Evolutionary conservation across 2,113 vertebrate species (phyloP), one percentile per base, ranked within the genome.

Genomic region (Saccopteryx leptura): DNA sequence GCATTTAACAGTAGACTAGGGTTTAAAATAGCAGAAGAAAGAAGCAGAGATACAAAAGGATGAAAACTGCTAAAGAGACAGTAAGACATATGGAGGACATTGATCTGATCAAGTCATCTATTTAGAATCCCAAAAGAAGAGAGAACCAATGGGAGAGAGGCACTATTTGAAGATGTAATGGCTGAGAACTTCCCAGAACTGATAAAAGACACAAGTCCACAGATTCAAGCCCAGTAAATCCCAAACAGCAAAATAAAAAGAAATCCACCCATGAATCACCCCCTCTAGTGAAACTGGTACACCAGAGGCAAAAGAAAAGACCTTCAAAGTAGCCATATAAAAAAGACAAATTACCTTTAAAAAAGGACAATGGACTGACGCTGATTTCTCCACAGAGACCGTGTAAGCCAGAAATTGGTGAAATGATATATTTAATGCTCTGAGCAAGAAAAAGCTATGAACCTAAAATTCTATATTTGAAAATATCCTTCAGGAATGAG

Each of bases 221-320:
- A 65, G 13, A 65, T 8, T 52, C 23, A 13, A 78, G 31, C 28
- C 89, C 56, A 17, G 56, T 84, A 78, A 65, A 71, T 91, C 48
- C 63, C 71, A 60, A 60, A 79, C 17, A 56, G 72, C 74, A 80
- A 79, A 89, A 78, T 65, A 83, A 84, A 68, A 82, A 79, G 50
- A 90, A 72, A 79, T 50, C 39, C 2, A 74, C 19, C 71, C 68
- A 4, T 11, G 9, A 26, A 23, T 61, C 54, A 21, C 31, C 48
- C 60, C 17, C 12, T 56, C 69, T 86, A 23, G 48, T 56, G 46
- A 78, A 82, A 65, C 17, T 31, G 11, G 9, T n/a, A 28, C 12
- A 15, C 31, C 21, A 11, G 33, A 54, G 21, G 21, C n/a, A 15
- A n/a, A 72, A 65, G n/a, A 65, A 74, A 28, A 63, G 28, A 31